Evolutionary conservation across 2,888 invertebrate genomes (phyloP).

Genomic region (Willowsia nigromaculata): DNA sequence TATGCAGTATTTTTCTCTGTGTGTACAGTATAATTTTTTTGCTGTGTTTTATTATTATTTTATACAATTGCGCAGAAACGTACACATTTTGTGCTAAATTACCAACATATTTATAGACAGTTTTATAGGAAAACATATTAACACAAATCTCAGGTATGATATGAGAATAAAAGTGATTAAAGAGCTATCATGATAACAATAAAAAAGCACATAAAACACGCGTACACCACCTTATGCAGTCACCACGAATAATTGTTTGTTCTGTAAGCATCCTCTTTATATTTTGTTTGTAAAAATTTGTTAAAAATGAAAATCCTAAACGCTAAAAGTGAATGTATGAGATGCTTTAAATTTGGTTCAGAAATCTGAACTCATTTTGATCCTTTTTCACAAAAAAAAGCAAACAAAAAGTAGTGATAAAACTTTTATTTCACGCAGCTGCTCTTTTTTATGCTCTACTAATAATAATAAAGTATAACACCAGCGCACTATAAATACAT

Average conservation of each 20-base stretch:
- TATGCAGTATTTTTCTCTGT: background rate
- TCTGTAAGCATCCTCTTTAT: background rate
- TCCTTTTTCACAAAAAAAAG: background rate
- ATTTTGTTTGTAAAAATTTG: background rate
- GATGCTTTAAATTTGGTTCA: constrained; percentile 37
- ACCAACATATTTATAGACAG: background rate
- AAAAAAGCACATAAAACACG: constrained; percentile 15
- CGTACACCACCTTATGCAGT: background rate
- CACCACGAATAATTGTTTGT: background rate
- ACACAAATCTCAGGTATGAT: background rate
- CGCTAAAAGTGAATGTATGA: background rate
- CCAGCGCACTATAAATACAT: background rate
- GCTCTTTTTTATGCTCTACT: constrained; percentile 56
- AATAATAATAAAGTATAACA: constrained; percentile 27
- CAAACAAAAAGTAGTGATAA: background rate
- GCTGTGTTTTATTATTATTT: background rate
- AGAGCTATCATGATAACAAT: background rate
- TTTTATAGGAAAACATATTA: background rate
- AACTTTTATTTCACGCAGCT: constrained; percentile 41
- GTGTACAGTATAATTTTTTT: background rate
- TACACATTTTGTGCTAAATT: background rate
- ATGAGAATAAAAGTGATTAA: background rate
- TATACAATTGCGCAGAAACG: background rate
- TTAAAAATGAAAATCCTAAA: constrained; percentile 6
- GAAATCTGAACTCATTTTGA: constrained; percentile 47